A percentile compares a stretch with the other conserved stretches of the same genome.
Evolutionary conservation across 2,888 invertebrate species (phyloP).

Genomic region (Ennomos fuscantarius): DNA sequence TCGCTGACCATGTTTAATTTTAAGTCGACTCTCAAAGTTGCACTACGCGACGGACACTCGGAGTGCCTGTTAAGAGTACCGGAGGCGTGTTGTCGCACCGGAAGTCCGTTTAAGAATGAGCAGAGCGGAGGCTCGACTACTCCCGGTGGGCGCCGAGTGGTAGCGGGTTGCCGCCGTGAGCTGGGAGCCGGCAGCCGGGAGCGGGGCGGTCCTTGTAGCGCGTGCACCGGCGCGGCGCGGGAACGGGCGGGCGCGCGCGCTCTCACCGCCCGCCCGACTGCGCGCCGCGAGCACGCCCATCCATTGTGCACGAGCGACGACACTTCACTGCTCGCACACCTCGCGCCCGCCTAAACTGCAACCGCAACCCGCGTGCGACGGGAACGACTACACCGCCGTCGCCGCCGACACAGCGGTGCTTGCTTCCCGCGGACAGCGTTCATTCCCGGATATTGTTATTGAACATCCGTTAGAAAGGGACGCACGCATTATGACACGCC

Average conservation of each 20-base stretch:
- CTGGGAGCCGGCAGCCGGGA: slow-evolving; percentile 51
- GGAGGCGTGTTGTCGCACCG: slow-evolving; percentile 32
- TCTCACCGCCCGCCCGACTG: slow-evolving; percentile 62
- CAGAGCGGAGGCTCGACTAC: slow-evolving; percentile 42
- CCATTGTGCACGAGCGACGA: slow-evolving; percentile 37
- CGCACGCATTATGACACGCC: slow-evolving; percentile 1
- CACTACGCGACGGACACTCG: neutral
- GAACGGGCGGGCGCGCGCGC: slow-evolving; percentile 54
- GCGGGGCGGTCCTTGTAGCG: slow-evolving; percentile 54
- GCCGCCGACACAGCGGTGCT: neutral
- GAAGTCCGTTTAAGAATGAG: slow-evolving; percentile 49
- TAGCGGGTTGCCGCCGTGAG: slow-evolving; percentile 22
- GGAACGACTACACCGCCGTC: slow-evolving; percentile 7
- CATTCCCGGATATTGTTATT: slow-evolving; percentile 2
- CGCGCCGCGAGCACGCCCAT: slow-evolving; percentile 48
- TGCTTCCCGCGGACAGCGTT: neutral
- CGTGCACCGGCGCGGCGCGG: slow-evolving; percentile 44
- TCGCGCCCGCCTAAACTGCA: slow-evolving; percentile 2
- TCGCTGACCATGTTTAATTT: neutral
- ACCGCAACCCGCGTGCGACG: slow-evolving; percentile 13
- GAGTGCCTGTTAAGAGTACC: neutral
- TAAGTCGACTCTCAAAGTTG: neutral
- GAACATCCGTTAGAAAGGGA: slow-evolving; percentile 5
- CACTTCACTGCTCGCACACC: slow-evolving; percentile 20
- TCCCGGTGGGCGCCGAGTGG: slow-evolving; percentile 45